Conservation (phyloP, 1,140 invertebrate species). For the Phortica variegata region DNA sequence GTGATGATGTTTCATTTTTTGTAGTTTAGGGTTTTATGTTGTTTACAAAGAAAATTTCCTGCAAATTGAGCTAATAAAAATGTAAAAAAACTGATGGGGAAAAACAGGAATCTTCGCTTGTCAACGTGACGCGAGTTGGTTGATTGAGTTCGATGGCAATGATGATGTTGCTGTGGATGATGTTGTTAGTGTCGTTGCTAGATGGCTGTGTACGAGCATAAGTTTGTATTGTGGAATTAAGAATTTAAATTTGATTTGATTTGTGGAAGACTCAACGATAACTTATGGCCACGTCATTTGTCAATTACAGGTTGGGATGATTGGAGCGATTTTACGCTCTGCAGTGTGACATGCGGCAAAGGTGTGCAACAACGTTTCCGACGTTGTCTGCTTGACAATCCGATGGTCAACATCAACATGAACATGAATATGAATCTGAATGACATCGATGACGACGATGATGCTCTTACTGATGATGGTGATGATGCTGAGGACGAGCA, state of each 20-base stretch:
- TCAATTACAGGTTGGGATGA: slow-evolving; percentile 58
- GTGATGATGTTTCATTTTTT: slow-evolving; percentile 13
- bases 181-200: no score
- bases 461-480: slow-evolving; percentile 1
- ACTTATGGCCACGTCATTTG: no score
- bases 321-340: slow-evolving; percentile 63
- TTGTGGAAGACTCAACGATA: no score
- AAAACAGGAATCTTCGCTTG: no score
- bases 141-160: no score
- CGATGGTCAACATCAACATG: slow-evolving; percentile 49
- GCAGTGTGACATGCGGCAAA: slow-evolving; percentile 64
- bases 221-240: no score
- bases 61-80: neutral
- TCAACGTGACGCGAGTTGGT: no score
- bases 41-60: neutral
- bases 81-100: no score
- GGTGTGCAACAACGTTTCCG: slow-evolving; percentile 63
- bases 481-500: slow-evolving; percentile 13
- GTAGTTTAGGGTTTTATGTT: slow-evolving; percentile 6
- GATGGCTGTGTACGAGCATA: no score
- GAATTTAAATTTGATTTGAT: neutral
- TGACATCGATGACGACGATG: slow-evolving; percentile 30
- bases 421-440: slow-evolving; percentile 36
- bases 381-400: slow-evolving; percentile 59
- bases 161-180: no score